Evolutionary conservation across 2,888 invertebrate genomes (phyloP), one percentile per base, ranked within the genome.

Genomic region (Lithophane socia): DNA sequence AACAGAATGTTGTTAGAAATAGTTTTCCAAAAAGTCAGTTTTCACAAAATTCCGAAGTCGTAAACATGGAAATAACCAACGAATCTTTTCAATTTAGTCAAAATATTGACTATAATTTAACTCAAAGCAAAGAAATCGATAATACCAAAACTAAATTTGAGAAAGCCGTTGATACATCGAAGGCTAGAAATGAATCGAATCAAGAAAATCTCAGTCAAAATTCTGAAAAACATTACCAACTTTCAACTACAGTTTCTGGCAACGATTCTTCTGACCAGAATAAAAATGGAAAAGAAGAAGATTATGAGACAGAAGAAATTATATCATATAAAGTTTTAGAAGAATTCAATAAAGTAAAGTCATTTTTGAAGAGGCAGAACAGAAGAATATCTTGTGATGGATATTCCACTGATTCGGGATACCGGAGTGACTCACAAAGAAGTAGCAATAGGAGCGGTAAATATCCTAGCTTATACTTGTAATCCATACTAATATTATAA

Each of bases 241-340:
- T 47, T 2, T 3, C 13, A 2, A 61, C 13, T 47, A 1, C 42
- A 0, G 1, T 21, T 44, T 8, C n/a, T 52, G 29, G 42, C 42
- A 61, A 16, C 0, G 21, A 73, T 24, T 64, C 61, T 67, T 63
- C 68, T 42, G 24, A 66, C 56, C 42, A 60, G 1, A 76, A 65
- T 3, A 73, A 29, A 24, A 16, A 70, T 7, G 73, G 64, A 64
- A 67, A 13, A 73, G 70, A 79, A n/a, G 81, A 78, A 12, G 83
- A 86, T 29, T 29, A 66, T 7, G 77, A 69, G 9, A 61, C 76
- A 10, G 54, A 75, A 47, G 87, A 90, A 54, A 81, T 89, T 3
- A 86, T 96, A 7, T 92, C 96, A 0, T 96, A 94, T 64, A 96
- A 96, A 92, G 92, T 95, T 16, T 77, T 96, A 47, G 94, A 94